A percentile compares a stretch with the other conserved stretches of the same genome.
Evolutionary conservation across 2,797 vertebrate species (phyloP).

Genomic region (Helarctos malayanus): DNA sequence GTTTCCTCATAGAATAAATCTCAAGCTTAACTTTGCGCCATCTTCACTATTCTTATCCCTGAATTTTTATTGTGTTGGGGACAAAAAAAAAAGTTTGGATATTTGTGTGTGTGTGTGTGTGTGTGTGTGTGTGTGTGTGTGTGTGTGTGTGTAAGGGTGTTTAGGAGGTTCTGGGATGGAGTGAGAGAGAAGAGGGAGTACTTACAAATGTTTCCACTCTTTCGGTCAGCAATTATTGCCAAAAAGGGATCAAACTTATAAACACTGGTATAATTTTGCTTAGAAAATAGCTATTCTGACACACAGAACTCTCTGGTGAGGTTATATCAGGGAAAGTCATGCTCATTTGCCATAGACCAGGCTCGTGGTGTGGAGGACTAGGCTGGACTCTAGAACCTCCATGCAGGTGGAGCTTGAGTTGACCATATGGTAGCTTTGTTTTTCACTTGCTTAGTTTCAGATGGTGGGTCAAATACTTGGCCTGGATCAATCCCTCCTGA

Average conservation of each 20-base stretch:
- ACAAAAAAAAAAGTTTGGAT: not conserved
- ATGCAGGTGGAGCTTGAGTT: not conserved
- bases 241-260: not conserved
- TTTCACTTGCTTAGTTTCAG: slow-evolving; percentile 64
- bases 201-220: slow-evolving; percentile 6
- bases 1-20: slow-evolving; percentile 57
- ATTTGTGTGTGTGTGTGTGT: not conserved
- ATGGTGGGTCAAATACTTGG: not conserved
- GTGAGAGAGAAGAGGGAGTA: not conserved
- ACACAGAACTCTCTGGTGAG: slow-evolving; percentile 2
- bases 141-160: not conserved
- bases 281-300: slow-evolving; percentile 15
- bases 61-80: not conserved
- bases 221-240: slow-evolving; percentile 28
- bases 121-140: not conserved
- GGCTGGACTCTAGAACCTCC: not conserved
- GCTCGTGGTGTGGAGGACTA: not conserved
- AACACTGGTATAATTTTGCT: not conserved
- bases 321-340: not conserved
- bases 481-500: not conserved
- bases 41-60: slow-evolving; percentile 35
- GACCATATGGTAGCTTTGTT: not conserved
- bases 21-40: slow-evolving; percentile 46
- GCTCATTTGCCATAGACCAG: not conserved
- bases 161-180: not conserved